Evolutionary conservation across 2,888 invertebrate genomes (phyloP).

Genomic region (Pristionchus arcanus): DNA sequence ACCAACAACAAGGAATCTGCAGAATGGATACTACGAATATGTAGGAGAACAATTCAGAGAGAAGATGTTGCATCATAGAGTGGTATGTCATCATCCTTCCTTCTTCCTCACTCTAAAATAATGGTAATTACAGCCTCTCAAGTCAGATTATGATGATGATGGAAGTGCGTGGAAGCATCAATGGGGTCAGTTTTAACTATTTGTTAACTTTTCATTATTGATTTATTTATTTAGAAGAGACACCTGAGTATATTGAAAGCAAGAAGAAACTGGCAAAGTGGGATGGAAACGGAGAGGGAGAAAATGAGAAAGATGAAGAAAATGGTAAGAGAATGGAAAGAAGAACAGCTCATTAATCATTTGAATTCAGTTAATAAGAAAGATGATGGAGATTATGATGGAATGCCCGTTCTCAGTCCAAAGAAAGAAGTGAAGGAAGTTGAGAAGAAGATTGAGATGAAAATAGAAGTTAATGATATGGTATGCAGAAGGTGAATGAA

Average conservation of each 20-base stretch:
- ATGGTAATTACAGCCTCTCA: slow-evolving; percentile 16
- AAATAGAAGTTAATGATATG: not conserved
- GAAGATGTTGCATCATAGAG: slow-evolving; percentile 57
- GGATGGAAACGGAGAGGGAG: not conserved
- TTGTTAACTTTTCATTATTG: not conserved
- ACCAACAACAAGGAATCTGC: not conserved
- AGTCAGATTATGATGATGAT: not conserved
- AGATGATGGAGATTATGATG: not conserved
- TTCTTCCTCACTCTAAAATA: not conserved
- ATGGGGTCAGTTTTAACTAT: slow-evolving; percentile 6
- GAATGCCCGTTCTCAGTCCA: not conserved
- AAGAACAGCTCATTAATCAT: not conserved
- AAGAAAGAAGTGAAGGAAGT: not conserved
- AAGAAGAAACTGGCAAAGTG: not conserved
- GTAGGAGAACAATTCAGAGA: slow-evolving; percentile 63
- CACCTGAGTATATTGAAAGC: not conserved
- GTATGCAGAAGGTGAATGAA: not conserved
- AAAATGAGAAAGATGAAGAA: slow-evolving; percentile 9
- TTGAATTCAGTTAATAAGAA: not conserved
- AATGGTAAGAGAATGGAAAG: not conserved
- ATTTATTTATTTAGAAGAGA: not conserved
- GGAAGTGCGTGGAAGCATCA: not conserved
- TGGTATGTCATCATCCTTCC: not conserved
- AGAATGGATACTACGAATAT: slow-evolving; percentile 57
- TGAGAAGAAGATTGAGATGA: not conserved